phyloP scores from a whole-genome alignment of 2,888 invertebrate genomes.

The Pomacea canaliculata region DNA sequence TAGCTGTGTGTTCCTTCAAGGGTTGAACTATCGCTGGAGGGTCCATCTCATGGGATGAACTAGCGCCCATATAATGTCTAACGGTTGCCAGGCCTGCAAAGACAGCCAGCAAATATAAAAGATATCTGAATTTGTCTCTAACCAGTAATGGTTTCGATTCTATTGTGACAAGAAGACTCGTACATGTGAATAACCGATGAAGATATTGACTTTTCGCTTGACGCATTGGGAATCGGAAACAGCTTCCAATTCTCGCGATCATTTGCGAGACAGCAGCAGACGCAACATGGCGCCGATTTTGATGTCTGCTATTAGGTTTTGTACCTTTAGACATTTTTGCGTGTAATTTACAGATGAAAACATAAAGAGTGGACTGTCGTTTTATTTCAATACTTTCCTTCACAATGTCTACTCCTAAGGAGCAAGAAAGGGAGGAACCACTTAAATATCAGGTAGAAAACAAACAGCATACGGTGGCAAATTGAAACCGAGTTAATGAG shows the following conservation, averaged over 20 bases:
- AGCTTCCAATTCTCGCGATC: constrained; percentile 8
- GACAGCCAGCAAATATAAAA: constrained; percentile 24
- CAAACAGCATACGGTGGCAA: too few relatives aligned
- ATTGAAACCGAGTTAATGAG: too few relatives aligned
- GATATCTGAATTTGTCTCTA: constrained; percentile 1
- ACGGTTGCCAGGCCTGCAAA: constrained; percentile 28
- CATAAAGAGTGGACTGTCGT: too few relatives aligned
- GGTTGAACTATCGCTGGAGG: constrained; percentile 48
- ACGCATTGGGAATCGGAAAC: constrained; percentile 19
- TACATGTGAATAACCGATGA: constrained; percentile 18
- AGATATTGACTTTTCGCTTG: constrained; percentile 17
- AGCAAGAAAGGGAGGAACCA: background rate
- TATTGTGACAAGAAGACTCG: constrained; percentile 1
- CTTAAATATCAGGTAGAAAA: constrained; percentile 21
- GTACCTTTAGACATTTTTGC: too few relatives aligned
- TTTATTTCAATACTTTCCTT: too few relatives aligned
- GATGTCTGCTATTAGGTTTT: too few relatives aligned
- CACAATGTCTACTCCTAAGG: too few relatives aligned
- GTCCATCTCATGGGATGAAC: constrained; percentile 56
- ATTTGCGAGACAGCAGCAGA: constrained; percentile 22
- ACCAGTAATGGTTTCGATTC: background rate
- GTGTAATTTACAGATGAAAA: too few relatives aligned
- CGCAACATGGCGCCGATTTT: constrained; percentile 13
- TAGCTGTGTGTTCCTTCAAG: constrained; percentile 51
- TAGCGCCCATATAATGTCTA: constrained; percentile 57